phyloP scores from a whole-genome alignment of 1,140 invertebrate genomes.

The Eriocheir sinensis region DNA sequence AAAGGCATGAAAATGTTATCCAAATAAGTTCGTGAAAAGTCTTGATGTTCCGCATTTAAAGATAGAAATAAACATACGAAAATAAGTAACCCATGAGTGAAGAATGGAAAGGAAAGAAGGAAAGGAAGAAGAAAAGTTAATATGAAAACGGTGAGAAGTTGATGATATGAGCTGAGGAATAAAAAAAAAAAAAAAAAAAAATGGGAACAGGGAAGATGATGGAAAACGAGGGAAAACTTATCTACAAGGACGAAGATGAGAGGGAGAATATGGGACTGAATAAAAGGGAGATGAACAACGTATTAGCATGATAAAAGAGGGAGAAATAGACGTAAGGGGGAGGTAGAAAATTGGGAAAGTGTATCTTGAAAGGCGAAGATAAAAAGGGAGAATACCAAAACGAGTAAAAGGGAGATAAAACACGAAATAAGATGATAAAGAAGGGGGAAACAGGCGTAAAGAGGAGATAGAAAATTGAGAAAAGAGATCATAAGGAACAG shows the following conservation, averaged over 20 bases:
- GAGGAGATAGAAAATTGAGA: not conserved
- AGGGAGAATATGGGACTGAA: not conserved
- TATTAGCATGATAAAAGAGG: not conserved
- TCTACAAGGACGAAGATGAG: not conserved
- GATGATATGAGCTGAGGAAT: not conserved
- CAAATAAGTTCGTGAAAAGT: too few species aligned
- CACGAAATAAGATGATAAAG: not conserved
- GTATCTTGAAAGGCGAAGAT: not conserved
- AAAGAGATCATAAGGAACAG: not conserved
- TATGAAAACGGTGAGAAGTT: not conserved
- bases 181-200: slow-evolving; percentile 45
- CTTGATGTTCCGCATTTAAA: too few species aligned
- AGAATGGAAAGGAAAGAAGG: too few species aligned
- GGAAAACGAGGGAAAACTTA: not conserved
- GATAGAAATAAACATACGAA: too few species aligned
- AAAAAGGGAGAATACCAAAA: not conserved
- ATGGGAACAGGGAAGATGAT: not conserved
- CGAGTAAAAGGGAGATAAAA: not conserved
- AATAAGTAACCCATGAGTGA: too few species aligned
- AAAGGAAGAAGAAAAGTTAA: not conserved
- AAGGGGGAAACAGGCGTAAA: not conserved
- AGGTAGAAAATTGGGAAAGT: not conserved
- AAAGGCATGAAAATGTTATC: too few species aligned
- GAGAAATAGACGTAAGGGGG: not conserved
- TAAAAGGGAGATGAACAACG: not conserved